phyloP scores from a whole-genome alignment of 2,888 invertebrate species.

The Metopia argyrocephala region DNA sequence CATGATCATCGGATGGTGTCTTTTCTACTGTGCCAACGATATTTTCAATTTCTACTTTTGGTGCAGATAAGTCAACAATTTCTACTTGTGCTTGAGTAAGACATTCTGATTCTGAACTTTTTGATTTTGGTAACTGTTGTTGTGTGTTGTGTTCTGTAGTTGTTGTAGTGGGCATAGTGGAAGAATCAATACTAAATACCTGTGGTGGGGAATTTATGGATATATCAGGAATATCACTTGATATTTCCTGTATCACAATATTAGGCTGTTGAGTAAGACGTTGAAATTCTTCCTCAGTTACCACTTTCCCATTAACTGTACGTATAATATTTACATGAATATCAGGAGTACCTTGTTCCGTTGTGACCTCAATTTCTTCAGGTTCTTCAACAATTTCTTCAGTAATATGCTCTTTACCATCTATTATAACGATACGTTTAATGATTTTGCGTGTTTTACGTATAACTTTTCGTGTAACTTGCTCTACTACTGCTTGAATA shows the following conservation, averaged over 20 bases:
- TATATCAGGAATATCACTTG: conserved; percentile 69
- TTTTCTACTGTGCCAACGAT: conserved; percentile 68
- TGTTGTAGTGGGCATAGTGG: conserved; percentile 68
- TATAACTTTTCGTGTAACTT: conserved; percentile 88
- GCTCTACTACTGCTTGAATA: conserved; percentile 90
- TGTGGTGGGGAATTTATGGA: conserved; percentile 69
- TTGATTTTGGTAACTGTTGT: conserved; percentile 67
- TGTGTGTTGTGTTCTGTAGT: conserved; percentile 63
- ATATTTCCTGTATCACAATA: conserved; percentile 74
- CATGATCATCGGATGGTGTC: conserved; percentile 18
- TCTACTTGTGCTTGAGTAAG: conserved; percentile 77
- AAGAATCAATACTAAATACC: conserved; percentile 78
- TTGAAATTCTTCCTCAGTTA: conserved; percentile 77
- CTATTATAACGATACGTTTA: conserved; percentile 86
- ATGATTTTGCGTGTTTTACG: conserved; percentile 87
- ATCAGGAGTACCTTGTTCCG: conserved; percentile 74
- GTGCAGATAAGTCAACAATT: conserved; percentile 77
- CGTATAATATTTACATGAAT: conserved; percentile 81
- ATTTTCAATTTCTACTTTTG: conserved; percentile 75
- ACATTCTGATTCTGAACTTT: conserved; percentile 66
- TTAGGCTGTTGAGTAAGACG: conserved; percentile 73
- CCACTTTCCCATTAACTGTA: conserved; percentile 80
- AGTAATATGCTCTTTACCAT: conserved; percentile 90
- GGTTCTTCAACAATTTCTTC: conserved; percentile 93
- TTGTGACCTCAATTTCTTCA: conserved; percentile 80